These are phyloP conservation scores for Amphipoea oculea DNA, from an alignment of 2,888 invertebrate species.

Conservation along the genomic window DNA sequence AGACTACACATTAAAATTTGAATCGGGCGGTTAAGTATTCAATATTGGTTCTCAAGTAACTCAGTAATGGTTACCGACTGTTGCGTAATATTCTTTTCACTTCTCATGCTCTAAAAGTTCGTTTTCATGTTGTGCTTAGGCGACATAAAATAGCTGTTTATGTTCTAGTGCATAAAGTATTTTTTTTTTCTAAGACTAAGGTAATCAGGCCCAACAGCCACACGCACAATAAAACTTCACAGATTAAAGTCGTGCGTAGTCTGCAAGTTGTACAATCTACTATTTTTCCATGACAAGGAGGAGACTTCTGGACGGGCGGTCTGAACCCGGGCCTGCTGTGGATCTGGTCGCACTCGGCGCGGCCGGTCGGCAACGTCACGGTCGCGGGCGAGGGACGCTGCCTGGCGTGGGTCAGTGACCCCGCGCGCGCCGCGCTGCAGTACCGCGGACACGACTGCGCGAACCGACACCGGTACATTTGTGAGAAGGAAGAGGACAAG, in stretches of 20 bases:
- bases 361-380: slow-evolving; percentile 91
- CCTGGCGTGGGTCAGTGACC: slow-evolving; percentile 92
- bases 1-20: background rate
- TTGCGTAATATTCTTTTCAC: background rate
- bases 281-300: slow-evolving; percentile 85
- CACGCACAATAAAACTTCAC: no score
- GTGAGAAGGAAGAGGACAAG: slow-evolving; percentile 92
- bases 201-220: no score
- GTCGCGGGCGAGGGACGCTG: slow-evolving; percentile 93
- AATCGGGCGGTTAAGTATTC: no score
- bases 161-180: no score
- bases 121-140: no score
- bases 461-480: slow-evolving; percentile 92
- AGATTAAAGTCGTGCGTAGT: no score
- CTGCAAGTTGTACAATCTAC: no score
- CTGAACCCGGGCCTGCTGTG: slow-evolving; percentile 96
- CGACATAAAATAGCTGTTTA: no score
- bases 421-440: slow-evolving; percentile 90
- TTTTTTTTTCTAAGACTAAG: no score
- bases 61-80: background rate
- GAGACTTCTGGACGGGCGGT: slow-evolving; percentile 96
- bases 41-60: background rate
- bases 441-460: slow-evolving; percentile 95
- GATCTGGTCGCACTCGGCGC: slow-evolving; percentile 96
- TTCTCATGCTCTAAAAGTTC: no score